Base-by-base conservation (phyloP, 2,888 invertebrate genomes). In the Notodonta dromedarius region DNA sequence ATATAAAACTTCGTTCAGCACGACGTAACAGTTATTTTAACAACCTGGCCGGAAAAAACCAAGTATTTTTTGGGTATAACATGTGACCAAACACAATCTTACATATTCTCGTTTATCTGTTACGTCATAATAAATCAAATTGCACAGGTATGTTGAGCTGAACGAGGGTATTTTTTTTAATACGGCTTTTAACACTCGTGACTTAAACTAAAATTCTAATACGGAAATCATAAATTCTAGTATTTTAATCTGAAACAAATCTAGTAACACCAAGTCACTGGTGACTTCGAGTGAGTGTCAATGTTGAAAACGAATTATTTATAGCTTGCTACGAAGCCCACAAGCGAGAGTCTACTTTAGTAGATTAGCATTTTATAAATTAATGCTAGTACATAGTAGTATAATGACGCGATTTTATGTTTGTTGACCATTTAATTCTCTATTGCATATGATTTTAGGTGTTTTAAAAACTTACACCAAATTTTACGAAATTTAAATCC, bases 131-230 rank as follows among this genome's bases (percentile, higher is more conserved):
- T 24, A 35, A 35, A 35, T 35, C 35, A 35, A 35, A 35, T 35
- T 1, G 5, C 7, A 7, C 35, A 7, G 35, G 35, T 14, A 50
- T 14, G 11, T 24, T 24, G 16, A 51, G 51, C 7, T 51, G 51
- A 24, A 51, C 11, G 42, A 42, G 24, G 24, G 4, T 42, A 11
- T 42, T n/a, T n/a, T n/a, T 48, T 8, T 51, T 51, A 24, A 51
- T 51, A 51, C 16, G 4, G 51, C 16, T 51, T n/a, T 51, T 51
- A 51, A 51, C n/a, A 51, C 11, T 51, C 24, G 51, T 51, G 51
- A 24, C 16, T 51, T 51, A 11, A 51, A 51, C 51, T 9, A 6
- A 24, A 48, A 48, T 5, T 3, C 11, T 4, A 51, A 14, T 4
- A 51, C 51, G n/a, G 35, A 35, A 35, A 35, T 24, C 24, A 24